Evolutionary conservation across 1,140 invertebrate species (phyloP), one percentile per base, ranked within the genome.

Genomic region (Bombus superbus): DNA sequence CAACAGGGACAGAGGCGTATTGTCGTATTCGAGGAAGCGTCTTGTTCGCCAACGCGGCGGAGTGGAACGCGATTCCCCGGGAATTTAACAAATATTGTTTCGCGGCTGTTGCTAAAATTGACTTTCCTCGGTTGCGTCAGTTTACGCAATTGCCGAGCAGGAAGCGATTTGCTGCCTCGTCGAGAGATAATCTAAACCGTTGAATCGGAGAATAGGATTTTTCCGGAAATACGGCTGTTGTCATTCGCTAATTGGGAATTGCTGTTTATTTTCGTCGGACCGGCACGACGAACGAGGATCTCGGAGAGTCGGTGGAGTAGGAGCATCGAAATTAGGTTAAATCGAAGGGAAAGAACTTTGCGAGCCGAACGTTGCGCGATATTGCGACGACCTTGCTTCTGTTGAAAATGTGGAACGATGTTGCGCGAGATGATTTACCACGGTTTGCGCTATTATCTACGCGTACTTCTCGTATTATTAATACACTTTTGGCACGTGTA

Each of bases 51-150:
- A 25, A 13, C 28, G 25, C 38, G 47, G 11, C 38, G n/a, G 68
- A 72, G 69, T 62, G 69, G 38, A 81, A 59, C 62, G 42, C 32
- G 42, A 35, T 8, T 38, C 5, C 44, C 18, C n/a, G 25, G 38
- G n/a, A 40, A 62, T 64, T 53, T 53, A 47, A 64, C 81, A 76
- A 83, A 83, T 38, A 83, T 76, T 83, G 72, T 68, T 53, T 40
- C 42, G 42, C 28, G 57, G 72, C 57, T 18, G 72, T 53, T 66
- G 71, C 81, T 76, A 76, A 76, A 83, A 75, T 66, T 53, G 72
- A 74, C 59, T 75, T 73, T 2, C 42, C 42, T 25, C 42, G 71
- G 6, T 22, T 28, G 42, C 77, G 77, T 44, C 40, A 35, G 62
- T 66, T 79, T 64, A 66, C 62, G 77, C n/a, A 32, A n/a, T 47